phyloP scores from a whole-genome alignment of 53 echinoderm and acorn worm species.

The Luidia sarsii region DNA sequence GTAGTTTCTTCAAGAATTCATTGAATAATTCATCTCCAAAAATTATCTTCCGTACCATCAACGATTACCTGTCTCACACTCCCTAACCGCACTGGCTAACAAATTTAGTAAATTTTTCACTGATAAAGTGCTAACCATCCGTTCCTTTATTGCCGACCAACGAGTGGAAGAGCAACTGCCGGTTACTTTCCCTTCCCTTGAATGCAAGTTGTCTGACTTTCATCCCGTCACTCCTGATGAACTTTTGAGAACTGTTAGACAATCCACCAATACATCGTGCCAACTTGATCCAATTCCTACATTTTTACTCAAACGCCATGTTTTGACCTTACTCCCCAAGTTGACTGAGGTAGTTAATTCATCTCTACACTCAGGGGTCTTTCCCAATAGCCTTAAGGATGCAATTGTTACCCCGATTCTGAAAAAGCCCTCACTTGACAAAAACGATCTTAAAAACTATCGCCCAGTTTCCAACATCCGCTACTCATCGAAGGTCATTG shows the following conservation, averaged over 20 bases:
- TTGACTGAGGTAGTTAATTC: no score
- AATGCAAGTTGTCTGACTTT: no score
- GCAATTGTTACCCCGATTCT: conserved; percentile 22
- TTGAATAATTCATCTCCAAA: background rate
- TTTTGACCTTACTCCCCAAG: no score
- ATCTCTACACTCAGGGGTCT: no score
- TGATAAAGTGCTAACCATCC: background rate
- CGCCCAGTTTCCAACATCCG: conserved; percentile 36
- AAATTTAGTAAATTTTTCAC: background rate
- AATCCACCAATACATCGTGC: no score
- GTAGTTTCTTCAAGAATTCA: conserved; percentile 1
- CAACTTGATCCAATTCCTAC: no score
- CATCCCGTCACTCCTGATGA: background rate
- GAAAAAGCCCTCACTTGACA: conserved; percentile 37
- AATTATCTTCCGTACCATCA: background rate
- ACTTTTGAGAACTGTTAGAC: background rate
- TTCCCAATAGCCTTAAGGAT: background rate
- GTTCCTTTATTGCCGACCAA: background rate
- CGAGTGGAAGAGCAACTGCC: background rate
- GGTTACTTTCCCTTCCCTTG: no score
- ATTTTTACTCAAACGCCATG: no score
- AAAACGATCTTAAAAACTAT: conserved; percentile 14
- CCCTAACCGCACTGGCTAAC: conserved; percentile 8
- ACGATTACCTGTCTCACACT: background rate
- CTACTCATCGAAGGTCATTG: conserved; percentile 34